Percentiles rank a stretch among this genome's conserved stretches.
Evolutionary conservation across 2,797 vertebrate species (phyloP).

Genomic region (Alfaro cultratus): DNA sequence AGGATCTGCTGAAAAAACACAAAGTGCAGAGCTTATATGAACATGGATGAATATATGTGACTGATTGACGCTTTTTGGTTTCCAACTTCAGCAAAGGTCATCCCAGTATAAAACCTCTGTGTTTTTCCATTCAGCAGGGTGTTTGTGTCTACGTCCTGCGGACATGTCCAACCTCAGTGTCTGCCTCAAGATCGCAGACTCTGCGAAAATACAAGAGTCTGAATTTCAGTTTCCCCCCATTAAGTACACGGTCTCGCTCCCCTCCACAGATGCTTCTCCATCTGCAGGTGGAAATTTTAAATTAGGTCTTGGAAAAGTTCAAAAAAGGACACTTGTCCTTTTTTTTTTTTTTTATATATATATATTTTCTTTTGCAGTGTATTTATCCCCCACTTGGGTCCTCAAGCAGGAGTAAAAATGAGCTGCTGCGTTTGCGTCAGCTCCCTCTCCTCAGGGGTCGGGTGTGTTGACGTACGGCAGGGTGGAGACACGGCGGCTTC

Average conservation of each 20-base stretch:
- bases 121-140: slow-evolving; percentile 19
- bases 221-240: slow-evolving; percentile 45
- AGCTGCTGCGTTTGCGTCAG: slow-evolving; percentile 11
- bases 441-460: slow-evolving; percentile 25
- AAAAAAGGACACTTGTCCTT: slow-evolving; percentile 6
- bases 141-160: slow-evolving; percentile 16
- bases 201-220: slow-evolving; percentile 25
- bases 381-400: slow-evolving; percentile 11
- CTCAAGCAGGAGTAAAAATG: slow-evolving; percentile 8
- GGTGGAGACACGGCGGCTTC: slow-evolving; percentile 9
- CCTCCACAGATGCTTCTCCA: not conserved
- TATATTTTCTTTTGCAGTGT: not conserved
- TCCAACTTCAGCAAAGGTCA: not conserved
- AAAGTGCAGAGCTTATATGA: slow-evolving; percentile 7
- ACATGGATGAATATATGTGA: not conserved
- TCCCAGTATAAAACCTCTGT: slow-evolving; percentile 13
- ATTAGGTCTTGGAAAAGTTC: not conserved
- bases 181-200: slow-evolving; percentile 32
- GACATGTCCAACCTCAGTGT: slow-evolving; percentile 16
- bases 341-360: too few relatives aligned
- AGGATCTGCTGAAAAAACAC: not conserved
- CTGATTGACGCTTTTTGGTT: not conserved
- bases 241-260: slow-evolving; percentile 31
- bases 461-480: slow-evolving; percentile 13
- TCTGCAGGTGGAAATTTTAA: slow-evolving; percentile 8